Conservation (phyloP, 2,888 invertebrate genomes). For the Oeneis ivallda region DNA sequence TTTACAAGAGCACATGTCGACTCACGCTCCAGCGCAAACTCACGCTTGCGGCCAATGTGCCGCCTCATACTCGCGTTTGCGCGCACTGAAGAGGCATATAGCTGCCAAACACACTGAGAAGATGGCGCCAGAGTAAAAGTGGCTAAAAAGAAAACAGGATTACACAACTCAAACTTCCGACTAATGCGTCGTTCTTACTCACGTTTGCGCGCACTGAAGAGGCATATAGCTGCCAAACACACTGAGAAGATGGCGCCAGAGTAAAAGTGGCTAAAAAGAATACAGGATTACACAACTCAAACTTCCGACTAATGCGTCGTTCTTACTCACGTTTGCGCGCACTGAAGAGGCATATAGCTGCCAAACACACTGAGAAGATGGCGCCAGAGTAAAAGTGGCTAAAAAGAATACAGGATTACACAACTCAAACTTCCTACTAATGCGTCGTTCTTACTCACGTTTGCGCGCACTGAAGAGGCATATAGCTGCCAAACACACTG, state of each 20-base stretch:
- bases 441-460: constrained; percentile 65
- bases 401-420: not conserved
- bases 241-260: too few species aligned
- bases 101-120: constrained; percentile 43
- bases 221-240: too few species aligned
- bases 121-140: not conserved
- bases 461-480: constrained; percentile 60
- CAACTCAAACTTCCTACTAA: constrained; percentile 50
- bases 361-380: constrained; percentile 44
- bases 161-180: too few species aligned
- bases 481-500: constrained; percentile 45
- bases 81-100: constrained; percentile 62
- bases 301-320: constrained; percentile 60
- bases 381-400: not conserved
- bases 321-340: constrained; percentile 59
- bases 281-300: too few species aligned
- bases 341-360: constrained; percentile 57
- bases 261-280: too few species aligned
- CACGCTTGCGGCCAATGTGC: constrained; percentile 61
- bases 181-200: too few species aligned
- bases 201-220: too few species aligned
- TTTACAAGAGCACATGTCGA: constrained; percentile 64
- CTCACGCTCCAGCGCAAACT: constrained; percentile 58
- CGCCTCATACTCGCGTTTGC: constrained; percentile 57
- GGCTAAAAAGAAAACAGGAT: not conserved